Base-by-base conservation (phyloP, 2,888 invertebrate species). In the Chromoteleia sp. region DNA sequence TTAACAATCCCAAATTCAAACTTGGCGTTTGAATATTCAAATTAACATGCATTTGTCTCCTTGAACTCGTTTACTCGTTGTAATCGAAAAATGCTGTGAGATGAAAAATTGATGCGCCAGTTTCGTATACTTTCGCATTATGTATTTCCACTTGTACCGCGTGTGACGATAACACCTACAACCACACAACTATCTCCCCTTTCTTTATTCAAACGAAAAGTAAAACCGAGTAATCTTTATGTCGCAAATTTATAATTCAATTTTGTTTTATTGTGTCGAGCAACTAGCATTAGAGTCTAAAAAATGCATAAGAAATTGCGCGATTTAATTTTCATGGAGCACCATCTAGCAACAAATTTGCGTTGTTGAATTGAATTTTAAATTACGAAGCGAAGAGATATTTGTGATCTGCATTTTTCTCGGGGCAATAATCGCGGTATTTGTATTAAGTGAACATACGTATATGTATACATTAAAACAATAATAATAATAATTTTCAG, bases 401-500 rank as follows among this genome's bases (percentile, higher is more conserved):
- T 58, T 65, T 67, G 75, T 41, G 19, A 58, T 50, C 36, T 75
- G 75, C 58, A 75, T 75, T 65, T 71, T 45, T 30, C 33, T 43
- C 19, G 73, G 61, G 61, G 48, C 48, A 58, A 73, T 63, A 61
- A 65, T 56, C 56, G 43, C 61, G 39, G 15, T 63, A 52, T 43
- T 61, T 54, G 43, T 29, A 45, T 54, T 39, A 58, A 58, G 50
- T 80, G 70, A 76, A 67, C 59, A 76, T 73, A 78, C 54, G 58
- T 61, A 78, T 54, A 59, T 68, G 48, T 21, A 74, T 36, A 74
- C 67, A 63, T 56, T 63, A 10, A 71, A 67, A 71, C 1, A 71
- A 75, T 29, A 67, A 41, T 19, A 36, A 59, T 36, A 25, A 33
- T 41, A 29, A 61, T 75, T 83, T 70, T 81, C 74, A 78, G 74